These are phyloP conservation scores for Thalassarche chlororhynchos DNA, from an alignment of 2,113 vertebrate genomes.

Conservation along the genomic window DNA sequence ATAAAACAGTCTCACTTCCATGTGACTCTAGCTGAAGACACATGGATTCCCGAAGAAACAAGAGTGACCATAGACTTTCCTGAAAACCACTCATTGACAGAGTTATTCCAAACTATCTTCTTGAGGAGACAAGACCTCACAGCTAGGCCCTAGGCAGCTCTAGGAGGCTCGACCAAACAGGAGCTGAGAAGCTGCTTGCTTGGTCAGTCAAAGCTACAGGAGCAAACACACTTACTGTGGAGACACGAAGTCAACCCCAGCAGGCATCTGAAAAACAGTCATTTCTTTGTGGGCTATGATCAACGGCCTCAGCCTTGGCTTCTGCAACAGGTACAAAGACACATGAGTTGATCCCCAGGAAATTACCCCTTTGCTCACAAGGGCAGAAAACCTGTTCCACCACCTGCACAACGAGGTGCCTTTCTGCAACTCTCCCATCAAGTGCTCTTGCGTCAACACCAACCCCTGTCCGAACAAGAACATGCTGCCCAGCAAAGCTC, in stretches of 20 bases:
- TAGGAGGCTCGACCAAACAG: neutral
- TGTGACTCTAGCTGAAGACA: neutral
- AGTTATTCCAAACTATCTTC: neutral
- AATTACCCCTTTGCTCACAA: neutral
- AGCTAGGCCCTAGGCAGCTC: neutral
- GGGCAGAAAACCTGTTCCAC: neutral
- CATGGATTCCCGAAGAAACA: neutral
- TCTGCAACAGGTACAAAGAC: neutral
- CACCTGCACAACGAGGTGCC: neutral
- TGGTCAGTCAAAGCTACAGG: neutral
- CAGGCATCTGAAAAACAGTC: neutral
- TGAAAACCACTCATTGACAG: neutral
- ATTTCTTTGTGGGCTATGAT: neutral
- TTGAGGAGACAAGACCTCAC: neutral
- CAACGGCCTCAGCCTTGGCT: neutral
- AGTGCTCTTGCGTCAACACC: neutral
- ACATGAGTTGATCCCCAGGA: neutral
- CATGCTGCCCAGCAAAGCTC: neutral
- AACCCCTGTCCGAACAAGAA: neutral
- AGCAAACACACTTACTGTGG: neutral
- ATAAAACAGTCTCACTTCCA: neutral
- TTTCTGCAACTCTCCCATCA: neutral
- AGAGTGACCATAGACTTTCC: neutral
- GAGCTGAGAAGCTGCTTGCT: neutral
- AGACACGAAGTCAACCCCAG: neutral